Conservation (phyloP, 2,113 vertebrate genomes). For the Orientallactaga bullata region DNA sequence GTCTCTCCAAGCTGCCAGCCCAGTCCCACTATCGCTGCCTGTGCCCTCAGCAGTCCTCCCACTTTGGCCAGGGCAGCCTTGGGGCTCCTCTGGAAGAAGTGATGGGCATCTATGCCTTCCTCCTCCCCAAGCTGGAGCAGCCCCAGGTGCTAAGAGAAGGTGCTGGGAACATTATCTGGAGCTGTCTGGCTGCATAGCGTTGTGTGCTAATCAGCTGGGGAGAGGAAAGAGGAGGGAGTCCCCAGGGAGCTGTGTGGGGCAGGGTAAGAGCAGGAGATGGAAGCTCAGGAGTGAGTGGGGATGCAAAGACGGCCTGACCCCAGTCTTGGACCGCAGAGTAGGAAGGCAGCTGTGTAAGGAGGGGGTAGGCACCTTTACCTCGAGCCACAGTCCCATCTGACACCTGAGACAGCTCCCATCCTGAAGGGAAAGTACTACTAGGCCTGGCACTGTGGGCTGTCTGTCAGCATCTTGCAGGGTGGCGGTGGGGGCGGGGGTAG, state of each 20-base stretch:
- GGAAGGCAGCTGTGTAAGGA: neutral
- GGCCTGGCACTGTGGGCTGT: neutral
- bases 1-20: neutral
- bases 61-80: neutral
- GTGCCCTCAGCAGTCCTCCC: neutral
- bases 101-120: neutral
- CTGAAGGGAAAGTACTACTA: neutral
- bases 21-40: neutral
- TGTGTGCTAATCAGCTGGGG: conserved; percentile 22
- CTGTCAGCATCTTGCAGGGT: neutral
- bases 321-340: neutral
- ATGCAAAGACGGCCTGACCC: neutral
- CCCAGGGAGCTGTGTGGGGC: neutral
- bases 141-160: neutral
- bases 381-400: conserved; percentile 43
- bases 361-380: neutral
- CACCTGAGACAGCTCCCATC: neutral
- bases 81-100: neutral
- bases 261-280: neutral
- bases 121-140: neutral
- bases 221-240: neutral
- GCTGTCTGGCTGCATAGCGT: conserved; percentile 21
- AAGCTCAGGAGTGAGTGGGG: neutral
- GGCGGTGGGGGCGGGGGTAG: too few species aligned
- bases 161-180: neutral